These are phyloP conservation scores for Sapajus apella DNA, from an alignment of 2,113 vertebrate species.

Conservation along the genomic window DNA sequence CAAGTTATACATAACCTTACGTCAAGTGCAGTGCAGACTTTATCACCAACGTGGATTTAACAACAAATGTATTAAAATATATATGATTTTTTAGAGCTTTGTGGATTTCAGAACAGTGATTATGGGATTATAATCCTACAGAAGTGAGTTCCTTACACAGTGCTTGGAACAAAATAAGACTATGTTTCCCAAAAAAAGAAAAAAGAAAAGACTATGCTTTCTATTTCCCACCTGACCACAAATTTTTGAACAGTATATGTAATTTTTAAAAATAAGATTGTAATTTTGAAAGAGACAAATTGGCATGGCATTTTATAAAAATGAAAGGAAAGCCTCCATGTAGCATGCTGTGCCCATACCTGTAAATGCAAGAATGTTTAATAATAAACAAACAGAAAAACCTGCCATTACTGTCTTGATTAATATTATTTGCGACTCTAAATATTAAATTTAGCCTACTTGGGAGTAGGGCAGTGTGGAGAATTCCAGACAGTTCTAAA, in stretches of 20 bases:
- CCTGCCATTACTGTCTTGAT: neutral
- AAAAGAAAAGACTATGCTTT: neutral
- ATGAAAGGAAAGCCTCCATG: neutral
- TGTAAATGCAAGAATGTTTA: neutral
- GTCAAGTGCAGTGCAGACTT: neutral
- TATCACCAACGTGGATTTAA: neutral
- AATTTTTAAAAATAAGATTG: neutral
- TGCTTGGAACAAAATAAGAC: neutral
- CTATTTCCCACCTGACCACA: neutral
- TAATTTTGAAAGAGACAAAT: neutral
- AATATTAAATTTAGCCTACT: slow-evolving; percentile 25
- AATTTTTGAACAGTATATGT: neutral
- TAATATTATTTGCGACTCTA: neutral
- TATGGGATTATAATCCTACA: neutral
- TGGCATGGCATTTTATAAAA: neutral
- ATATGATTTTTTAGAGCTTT: neutral
- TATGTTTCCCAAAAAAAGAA: neutral
- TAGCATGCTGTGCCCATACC: neutral
- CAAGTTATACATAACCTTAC: neutral
- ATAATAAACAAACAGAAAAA: neutral
- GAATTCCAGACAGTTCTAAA: neutral
- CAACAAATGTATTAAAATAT: neutral
- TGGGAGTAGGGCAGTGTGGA: neutral
- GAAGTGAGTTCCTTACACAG: neutral
- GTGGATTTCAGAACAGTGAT: neutral